phyloP scores from a whole-genome alignment of 2,888 invertebrate genomes.

The Siphlonurus alternatus region DNA sequence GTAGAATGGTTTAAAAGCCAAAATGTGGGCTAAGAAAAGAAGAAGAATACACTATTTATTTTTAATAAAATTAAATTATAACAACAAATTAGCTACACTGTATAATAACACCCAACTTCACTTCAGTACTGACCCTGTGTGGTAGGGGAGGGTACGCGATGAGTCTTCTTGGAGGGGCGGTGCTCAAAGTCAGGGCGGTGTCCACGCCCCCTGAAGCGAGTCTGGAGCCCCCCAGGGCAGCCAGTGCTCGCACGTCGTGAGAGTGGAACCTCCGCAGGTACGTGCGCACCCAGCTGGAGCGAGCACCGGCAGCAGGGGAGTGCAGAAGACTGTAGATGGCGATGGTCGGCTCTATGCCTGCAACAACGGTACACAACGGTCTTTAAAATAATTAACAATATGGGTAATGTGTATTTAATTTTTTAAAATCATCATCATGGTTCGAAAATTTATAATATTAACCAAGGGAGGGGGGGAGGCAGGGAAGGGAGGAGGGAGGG shows the following conservation, averaged over 20 bases:
- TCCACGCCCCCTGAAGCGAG: conserved; percentile 53
- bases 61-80: too few relatives aligned
- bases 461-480: too few relatives aligned
- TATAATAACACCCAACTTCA: too few relatives aligned
- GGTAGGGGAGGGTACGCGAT: neutral
- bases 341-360: neutral
- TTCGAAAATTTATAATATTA: neutral
- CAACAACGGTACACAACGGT: too few relatives aligned
- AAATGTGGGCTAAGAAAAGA: too few relatives aligned
- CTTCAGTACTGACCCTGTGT: neutral
- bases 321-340: neutral
- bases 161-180: neutral
- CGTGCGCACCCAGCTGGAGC: neutral
- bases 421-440: neutral
- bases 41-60: too few relatives aligned
- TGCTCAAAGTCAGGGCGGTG: neutral
- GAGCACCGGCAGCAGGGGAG: neutral
- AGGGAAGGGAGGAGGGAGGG: too few relatives aligned
- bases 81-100: too few relatives aligned
- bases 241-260: conserved; percentile 68
- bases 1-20: too few relatives aligned
- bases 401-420: neutral
- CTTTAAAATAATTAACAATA: too few relatives aligned
- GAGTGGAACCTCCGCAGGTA: conserved; percentile 50
- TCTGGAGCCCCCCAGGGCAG: conserved; percentile 38